Evolutionary conservation across 2,113 vertebrate species (phyloP).

Genomic region (Orycteropus afer): DNA sequence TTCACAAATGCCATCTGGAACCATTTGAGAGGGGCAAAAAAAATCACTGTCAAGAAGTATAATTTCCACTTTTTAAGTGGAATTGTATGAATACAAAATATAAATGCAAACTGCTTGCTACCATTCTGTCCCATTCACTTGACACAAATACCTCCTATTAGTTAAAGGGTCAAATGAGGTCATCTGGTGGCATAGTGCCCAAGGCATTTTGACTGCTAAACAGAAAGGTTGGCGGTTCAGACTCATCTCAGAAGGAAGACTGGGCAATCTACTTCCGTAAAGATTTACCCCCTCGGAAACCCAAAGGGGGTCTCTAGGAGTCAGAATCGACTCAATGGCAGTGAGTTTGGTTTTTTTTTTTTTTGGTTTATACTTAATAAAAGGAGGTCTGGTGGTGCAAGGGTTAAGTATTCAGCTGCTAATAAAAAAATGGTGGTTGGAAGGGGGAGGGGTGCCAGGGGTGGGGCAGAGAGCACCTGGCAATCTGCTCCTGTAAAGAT

Average conservation of each 20-base stretch:
- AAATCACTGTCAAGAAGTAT: neutral
- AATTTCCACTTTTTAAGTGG: neutral
- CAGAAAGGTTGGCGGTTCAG: too few relatives aligned
- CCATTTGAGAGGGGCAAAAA: neutral
- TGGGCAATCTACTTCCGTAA: too few relatives aligned
- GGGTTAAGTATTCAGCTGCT: neutral
- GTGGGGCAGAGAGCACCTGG: neutral
- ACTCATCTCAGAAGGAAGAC: too few relatives aligned
- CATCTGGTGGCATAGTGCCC: too few relatives aligned
- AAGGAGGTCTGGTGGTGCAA: neutral
- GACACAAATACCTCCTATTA: neutral
- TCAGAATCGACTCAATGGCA: too few relatives aligned
- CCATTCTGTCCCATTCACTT: neutral
- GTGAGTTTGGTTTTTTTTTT: too few relatives aligned
- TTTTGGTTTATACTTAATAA: neutral
- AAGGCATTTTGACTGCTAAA: too few relatives aligned
- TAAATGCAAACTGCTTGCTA: neutral
- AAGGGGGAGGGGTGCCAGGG: too few relatives aligned
- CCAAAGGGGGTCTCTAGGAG: too few relatives aligned
- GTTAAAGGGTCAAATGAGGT: neutral
- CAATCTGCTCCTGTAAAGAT: neutral
- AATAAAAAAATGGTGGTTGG: neutral
- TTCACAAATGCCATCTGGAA: neutral
- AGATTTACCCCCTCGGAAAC: too few relatives aligned
- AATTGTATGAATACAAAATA: neutral